Conservation (phyloP, 2,797 vertebrate genomes). For the Cryptoblepharus egeriae region DNA sequence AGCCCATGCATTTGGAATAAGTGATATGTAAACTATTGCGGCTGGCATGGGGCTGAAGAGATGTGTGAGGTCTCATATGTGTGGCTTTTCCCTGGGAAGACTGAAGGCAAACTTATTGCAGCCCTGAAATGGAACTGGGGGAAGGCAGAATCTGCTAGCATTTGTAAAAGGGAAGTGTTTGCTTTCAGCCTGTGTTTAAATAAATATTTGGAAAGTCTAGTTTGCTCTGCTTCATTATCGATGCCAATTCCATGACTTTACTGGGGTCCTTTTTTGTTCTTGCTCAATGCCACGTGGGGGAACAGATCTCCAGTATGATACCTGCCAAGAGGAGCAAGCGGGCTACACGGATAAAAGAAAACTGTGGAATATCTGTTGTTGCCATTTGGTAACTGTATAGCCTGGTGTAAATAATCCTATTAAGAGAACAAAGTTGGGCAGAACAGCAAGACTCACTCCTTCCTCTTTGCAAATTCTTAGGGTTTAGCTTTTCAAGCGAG, state of each 20-base stretch:
- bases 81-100: slow-evolving; percentile 23
- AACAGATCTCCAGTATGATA: background rate
- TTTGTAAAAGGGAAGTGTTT: slow-evolving; percentile 43
- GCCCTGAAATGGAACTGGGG: slow-evolving; percentile 1
- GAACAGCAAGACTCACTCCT: background rate
- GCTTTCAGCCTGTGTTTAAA: slow-evolving; percentile 36
- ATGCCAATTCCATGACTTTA: slow-evolving; percentile 29
- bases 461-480: background rate
- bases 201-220: slow-evolving; percentile 45
- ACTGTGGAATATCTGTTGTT: background rate
- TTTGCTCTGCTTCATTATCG: slow-evolving; percentile 38
- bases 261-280: slow-evolving; percentile 37
- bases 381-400: background rate
- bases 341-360: slow-evolving; percentile 19
- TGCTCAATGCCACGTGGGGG: slow-evolving; percentile 16
- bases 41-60: background rate
- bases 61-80: slow-evolving; percentile 18
- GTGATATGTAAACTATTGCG: slow-evolving; percentile 13
- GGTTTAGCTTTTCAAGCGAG: too few species aligned
- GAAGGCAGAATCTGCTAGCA: slow-evolving; percentile 8
- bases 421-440: background rate
- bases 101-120: slow-evolving; percentile 8
- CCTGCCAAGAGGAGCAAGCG: background rate
- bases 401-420: background rate
- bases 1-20: slow-evolving; percentile 17